These are phyloP conservation scores for Isichthys henryi DNA, from an alignment of 2,113 vertebrate species.

Conservation along the genomic window DNA sequence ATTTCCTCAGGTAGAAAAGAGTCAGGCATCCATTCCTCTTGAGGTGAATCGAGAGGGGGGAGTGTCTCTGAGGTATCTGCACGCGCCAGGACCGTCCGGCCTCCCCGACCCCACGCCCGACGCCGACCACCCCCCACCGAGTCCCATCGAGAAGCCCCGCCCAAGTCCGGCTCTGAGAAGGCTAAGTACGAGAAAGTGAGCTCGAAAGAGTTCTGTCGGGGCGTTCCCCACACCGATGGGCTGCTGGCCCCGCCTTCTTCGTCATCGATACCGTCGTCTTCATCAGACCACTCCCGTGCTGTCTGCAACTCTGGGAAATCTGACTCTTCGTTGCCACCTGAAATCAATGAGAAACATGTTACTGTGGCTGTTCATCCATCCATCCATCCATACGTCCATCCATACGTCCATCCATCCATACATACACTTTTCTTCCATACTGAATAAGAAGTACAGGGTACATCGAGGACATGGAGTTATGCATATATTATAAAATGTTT, in stretches of 20 bases:
- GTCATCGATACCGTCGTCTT: conserved; percentile 62
- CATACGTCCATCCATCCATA: neutral
- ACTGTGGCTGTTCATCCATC: neutral
- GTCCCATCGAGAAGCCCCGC: conserved; percentile 45
- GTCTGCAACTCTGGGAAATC: conserved; percentile 78
- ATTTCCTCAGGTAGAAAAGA: conserved; percentile 44
- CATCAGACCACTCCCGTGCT: conserved; percentile 77
- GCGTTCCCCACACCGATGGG: conserved; percentile 71
- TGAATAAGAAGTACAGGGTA: neutral
- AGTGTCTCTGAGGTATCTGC: conserved; percentile 59
- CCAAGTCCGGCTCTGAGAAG: conserved; percentile 58
- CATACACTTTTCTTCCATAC: neutral
- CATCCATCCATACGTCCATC: neutral
- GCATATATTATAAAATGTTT: neutral
- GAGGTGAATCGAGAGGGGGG: conserved; percentile 49
- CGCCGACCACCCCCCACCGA: conserved; percentile 44
- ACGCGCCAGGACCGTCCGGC: conserved; percentile 43
- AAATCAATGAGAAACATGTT: neutral
- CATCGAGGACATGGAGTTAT: neutral
- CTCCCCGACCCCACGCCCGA: conserved; percentile 41
- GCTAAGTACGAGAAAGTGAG: conserved; percentile 82
- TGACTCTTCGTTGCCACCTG: conserved; percentile 79
- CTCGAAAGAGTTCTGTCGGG: conserved; percentile 66
- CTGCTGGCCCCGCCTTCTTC: conserved; percentile 58
- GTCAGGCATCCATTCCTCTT: conserved; percentile 55